A percentile compares a stretch with the other conserved stretches of the same genome.
Evolutionary conservation across 2,113 vertebrate species (phyloP).

Genomic region (Camelus dromedarius): DNA sequence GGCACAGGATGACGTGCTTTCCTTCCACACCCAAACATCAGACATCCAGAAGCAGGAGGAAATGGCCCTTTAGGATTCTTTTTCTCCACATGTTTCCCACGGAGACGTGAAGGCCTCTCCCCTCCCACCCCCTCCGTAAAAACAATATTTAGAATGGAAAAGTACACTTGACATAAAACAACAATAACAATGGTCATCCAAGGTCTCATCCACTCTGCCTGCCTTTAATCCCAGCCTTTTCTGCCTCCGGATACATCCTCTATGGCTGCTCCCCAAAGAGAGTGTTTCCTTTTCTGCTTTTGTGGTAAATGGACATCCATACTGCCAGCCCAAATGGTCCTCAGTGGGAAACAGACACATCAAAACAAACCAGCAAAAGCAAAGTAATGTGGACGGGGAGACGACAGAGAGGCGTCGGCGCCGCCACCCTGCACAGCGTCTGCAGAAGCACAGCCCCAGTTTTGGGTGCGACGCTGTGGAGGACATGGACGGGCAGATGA

Average conservation of each 20-base stretch:
- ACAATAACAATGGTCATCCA: constrained; percentile 47
- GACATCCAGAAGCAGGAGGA: neutral
- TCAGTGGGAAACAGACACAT: neutral
- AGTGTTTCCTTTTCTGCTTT: constrained; percentile 47
- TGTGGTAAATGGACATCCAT: neutral
- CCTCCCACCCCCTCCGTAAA: neutral
- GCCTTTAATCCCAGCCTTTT: constrained; percentile 27
- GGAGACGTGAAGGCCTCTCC: neutral
- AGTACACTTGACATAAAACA: constrained; percentile 43
- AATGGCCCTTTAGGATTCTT: neutral
- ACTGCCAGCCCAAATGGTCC: constrained; percentile 20
- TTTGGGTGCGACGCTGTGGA: neutral
- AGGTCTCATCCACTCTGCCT: neutral
- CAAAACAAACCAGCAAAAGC: neutral
- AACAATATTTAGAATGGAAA: constrained; percentile 69
- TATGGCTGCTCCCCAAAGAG: neutral
- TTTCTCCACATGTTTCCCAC: neutral
- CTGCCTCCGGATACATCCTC: constrained; percentile 34
- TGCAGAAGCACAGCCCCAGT: neutral
- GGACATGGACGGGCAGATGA: neutral
- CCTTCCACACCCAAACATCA: neutral
- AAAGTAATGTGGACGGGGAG: accelerated
- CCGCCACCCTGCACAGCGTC: accelerated
- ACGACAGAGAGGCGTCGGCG: neutral
- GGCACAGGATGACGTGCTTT: neutral